These are phyloP conservation scores for Pristionchus fissidentatus DNA, from an alignment of 2,888 invertebrate genomes.

Conservation along the genomic window DNA sequence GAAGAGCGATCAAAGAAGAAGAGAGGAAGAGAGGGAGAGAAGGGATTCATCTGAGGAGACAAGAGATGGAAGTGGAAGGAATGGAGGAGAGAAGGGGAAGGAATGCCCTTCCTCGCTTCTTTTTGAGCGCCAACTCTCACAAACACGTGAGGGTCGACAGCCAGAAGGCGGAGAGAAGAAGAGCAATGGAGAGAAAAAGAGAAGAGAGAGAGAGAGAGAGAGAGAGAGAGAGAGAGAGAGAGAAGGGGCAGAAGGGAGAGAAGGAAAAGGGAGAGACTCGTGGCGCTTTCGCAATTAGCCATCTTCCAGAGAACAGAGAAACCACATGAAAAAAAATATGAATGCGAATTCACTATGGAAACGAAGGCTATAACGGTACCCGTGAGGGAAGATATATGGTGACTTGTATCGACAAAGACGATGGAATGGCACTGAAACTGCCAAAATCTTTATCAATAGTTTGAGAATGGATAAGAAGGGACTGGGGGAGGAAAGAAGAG, in stretches of 20 bases:
- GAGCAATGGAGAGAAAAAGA: not conserved
- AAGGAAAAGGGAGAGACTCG: conserved; percentile 5
- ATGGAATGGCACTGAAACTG: not conserved
- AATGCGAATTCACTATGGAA: not conserved
- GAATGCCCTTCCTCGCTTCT: conserved; percentile 30
- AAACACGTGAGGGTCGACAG: conserved; percentile 40
- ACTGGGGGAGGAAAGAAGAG: not conserved
- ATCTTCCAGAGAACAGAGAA: not conserved
- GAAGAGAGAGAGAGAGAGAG: not conserved
- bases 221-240: conserved; percentile 4
- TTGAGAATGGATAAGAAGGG: conserved; percentile 21
- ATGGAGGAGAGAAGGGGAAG: not conserved
- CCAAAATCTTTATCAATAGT: conserved; percentile 15
- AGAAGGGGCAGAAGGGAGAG: not conserved
- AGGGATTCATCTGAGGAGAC: not conserved
- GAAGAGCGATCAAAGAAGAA: not conserved
- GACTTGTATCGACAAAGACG: not conserved
- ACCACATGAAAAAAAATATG: not conserved
- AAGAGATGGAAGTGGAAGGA: not conserved
- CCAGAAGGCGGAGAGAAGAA: not conserved
- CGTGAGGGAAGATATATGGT: not conserved
- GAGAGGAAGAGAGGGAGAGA: conserved; percentile 27
- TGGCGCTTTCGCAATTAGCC: conserved; percentile 10
- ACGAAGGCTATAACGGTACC: not conserved
- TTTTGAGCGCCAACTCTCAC: conserved; percentile 37